Percentiles rank a stretch among this genome's conserved stretches.
Evolutionary conservation across 2,113 vertebrate genomes (phyloP).

Genomic region (Chloebia gouldiae): DNA sequence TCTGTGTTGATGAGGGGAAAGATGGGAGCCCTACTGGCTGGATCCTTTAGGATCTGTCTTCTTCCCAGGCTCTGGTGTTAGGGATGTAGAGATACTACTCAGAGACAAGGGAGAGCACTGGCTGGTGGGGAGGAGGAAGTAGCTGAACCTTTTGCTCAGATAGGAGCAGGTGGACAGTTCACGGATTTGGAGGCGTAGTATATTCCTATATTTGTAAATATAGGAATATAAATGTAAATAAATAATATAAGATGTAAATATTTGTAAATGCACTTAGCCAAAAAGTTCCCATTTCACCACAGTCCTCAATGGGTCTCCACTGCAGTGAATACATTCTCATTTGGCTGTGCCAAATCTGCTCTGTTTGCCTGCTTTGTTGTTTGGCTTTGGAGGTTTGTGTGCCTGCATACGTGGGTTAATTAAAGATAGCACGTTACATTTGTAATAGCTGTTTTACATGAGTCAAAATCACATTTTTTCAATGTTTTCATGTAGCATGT

Average conservation of each 20-base stretch:
- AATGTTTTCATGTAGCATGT: not conserved
- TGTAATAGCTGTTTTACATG: not conserved
- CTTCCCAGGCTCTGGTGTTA: not conserved
- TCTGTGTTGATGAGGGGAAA: not conserved
- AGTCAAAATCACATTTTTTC: not conserved
- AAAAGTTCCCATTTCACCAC: not conserved
- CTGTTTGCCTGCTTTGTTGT: not conserved
- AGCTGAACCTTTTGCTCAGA: not conserved
- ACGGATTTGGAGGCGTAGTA: not conserved
- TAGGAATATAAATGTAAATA: too few species aligned
- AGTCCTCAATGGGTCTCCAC: not conserved
- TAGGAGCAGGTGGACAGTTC: not conserved
- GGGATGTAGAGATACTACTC: not conserved
- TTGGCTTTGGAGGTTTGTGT: not conserved
- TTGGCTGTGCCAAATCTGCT: not conserved
- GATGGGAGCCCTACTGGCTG: not conserved
- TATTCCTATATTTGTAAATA: not conserved
- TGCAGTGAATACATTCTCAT: not conserved
- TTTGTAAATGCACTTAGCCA: not conserved
- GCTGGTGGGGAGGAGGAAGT: not conserved
- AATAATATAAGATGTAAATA: not conserved
- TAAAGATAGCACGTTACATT: not conserved
- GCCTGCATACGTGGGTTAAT: not conserved
- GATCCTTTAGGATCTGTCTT: not conserved
- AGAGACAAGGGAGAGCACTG: not conserved